A percentile compares a stretch with the other conserved stretches of the same genome.
These are phyloP conservation scores for Saguinus imperator DNA, from an alignment of 2,113 vertebrate species.

Conservation along the genomic window DNA sequence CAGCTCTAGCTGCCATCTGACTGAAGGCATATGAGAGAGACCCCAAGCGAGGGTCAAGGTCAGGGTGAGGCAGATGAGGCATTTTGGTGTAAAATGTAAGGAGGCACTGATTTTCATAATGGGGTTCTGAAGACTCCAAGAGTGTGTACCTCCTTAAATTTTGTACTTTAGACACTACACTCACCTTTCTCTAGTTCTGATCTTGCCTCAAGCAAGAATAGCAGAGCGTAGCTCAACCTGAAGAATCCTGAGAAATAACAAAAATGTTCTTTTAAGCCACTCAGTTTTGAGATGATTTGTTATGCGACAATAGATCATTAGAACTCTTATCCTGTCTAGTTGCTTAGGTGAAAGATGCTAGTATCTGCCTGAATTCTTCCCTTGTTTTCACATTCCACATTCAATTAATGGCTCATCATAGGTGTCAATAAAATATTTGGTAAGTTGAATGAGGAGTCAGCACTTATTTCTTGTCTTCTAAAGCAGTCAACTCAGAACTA, in stretches of 20 bases:
- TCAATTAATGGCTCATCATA: not conserved
- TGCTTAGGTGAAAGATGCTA: not conserved
- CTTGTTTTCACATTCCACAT: not conserved
- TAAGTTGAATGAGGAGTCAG: not conserved
- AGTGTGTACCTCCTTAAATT: not conserved
- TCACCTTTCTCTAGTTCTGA: not conserved
- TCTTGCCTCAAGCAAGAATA: not conserved
- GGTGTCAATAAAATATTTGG: not conserved
- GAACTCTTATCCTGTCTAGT: not conserved
- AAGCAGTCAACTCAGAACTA: not conserved
- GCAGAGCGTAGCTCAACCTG: not conserved
- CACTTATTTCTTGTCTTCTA: constrained; percentile 29
- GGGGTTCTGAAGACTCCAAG: not conserved
- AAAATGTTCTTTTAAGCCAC: not conserved
- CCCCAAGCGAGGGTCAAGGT: not conserved
- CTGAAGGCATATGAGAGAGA: not conserved
- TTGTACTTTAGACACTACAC: no score
- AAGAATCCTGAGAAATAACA: not conserved
- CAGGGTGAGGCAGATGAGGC: not conserved
- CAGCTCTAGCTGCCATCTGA: not conserved
- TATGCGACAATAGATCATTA: not conserved
- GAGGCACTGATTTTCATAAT: not conserved
- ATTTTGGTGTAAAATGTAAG: not conserved
- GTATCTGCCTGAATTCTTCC: not conserved
- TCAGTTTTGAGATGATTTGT: not conserved